A percentile compares a stretch with the other conserved stretches of the same genome.
These are phyloP conservation scores for Brachyopa scutellaris DNA, from an alignment of 2,888 invertebrate genomes.

Conservation along the genomic window DNA sequence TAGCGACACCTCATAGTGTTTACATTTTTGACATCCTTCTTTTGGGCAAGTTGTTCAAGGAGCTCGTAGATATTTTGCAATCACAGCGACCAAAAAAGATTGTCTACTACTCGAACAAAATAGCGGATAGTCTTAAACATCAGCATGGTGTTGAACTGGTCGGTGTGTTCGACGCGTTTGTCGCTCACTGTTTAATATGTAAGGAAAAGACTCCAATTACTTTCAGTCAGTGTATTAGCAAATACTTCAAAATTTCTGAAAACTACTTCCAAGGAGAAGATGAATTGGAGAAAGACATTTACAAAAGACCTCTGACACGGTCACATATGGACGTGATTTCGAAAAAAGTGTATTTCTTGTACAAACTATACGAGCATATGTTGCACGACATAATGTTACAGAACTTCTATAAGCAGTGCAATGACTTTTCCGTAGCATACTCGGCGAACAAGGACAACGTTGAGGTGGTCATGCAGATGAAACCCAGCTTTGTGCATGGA, in stretches of 20 bases:
- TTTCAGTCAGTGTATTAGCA: constrained; percentile 72
- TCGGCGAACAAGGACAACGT: constrained; percentile 73
- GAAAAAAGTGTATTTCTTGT: constrained; percentile 74
- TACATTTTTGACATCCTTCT: constrained; percentile 76
- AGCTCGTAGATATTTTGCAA: constrained; percentile 74
- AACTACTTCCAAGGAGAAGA: constrained; percentile 70
- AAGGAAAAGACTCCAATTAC: constrained; percentile 66
- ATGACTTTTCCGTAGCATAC: constrained; percentile 74
- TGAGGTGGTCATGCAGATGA: constrained; percentile 75
- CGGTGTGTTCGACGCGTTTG: constrained; percentile 76
- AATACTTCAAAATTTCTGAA: constrained; percentile 73
- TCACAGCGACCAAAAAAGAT: constrained; percentile 74
- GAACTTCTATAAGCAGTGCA: constrained; percentile 75
- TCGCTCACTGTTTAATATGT: constrained; percentile 74
- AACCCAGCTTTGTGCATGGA: constrained; percentile 71
- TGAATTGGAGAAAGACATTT: constrained; percentile 18
- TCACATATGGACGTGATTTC: constrained; percentile 66
- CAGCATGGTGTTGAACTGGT: constrained; percentile 73
- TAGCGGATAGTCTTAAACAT: constrained; percentile 75
- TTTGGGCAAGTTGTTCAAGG: constrained; percentile 75
- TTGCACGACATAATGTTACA: constrained; percentile 75
- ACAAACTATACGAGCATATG: constrained; percentile 76
- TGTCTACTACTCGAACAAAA: constrained; percentile 74
- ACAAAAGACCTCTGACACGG: constrained; percentile 73
- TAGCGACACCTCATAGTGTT: constrained; percentile 73